Evolutionary conservation across 2,888 invertebrate genomes (phyloP).

Genomic region (Zeuzera pyrina): DNA sequence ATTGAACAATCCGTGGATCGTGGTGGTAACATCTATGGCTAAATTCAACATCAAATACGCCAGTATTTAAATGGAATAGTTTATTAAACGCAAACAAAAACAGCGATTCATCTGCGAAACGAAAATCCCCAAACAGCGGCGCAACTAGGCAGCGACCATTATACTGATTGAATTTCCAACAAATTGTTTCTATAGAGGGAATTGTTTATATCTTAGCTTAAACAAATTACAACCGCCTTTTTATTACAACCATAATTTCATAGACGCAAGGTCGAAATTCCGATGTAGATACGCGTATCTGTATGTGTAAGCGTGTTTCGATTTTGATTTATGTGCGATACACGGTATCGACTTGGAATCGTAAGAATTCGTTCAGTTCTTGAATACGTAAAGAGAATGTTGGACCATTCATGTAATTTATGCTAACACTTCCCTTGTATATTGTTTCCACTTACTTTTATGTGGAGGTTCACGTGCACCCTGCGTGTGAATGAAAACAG

Average conservation of each 20-base stretch:
- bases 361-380: conserved; percentile 14
- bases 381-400: conserved; percentile 11
- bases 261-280: not conserved
- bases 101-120: conserved; percentile 1
- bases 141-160: conserved; percentile 27
- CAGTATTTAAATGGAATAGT: too few relatives aligned
- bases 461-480: not conserved
- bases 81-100: too few relatives aligned
- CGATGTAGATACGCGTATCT: not conserved
- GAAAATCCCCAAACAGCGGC: conserved; percentile 1
- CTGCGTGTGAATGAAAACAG: conserved; percentile 26
- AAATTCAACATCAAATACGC: too few relatives aligned
- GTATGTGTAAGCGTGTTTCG: not conserved
- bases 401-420: conserved; percentile 10
- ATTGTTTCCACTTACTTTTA: conserved; percentile 16
- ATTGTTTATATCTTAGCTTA: conserved; percentile 35
- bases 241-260: not conserved
- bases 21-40: too few relatives aligned
- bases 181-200: conserved; percentile 43
- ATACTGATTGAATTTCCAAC: conserved; percentile 41
- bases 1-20: too few relatives aligned
- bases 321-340: conserved; percentile 15
- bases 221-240: not conserved
- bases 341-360: not conserved
- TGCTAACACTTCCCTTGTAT: conserved; percentile 24